Evolutionary conservation across 2,113 vertebrate genomes (phyloP), one percentile per base, ranked within the genome.

Genomic region (Triplophysa tibetana): DNA sequence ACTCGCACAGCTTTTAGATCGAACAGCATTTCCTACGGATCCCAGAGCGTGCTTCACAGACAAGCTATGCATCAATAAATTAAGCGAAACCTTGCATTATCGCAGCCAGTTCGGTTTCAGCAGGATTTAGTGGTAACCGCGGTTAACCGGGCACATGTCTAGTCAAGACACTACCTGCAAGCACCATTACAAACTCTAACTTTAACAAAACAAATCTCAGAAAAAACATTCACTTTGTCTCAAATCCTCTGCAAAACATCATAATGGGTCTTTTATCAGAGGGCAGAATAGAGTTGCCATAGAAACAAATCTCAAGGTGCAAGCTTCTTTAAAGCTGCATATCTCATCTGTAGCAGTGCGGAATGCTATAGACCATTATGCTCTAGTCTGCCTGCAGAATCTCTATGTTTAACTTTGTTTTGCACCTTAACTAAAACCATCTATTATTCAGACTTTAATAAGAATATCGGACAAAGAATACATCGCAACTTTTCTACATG

Each of bases 221-320:
- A 19, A 19, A 52, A 65, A 26, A 82, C 64, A 75, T n/a, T 64
- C 60, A 56, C 63, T 79, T 60, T 64, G 77, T 81, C 77, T 70
- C 63, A 24, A 75, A 83, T 26, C 78, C 58, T 24, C 45, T 61
- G 29, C 85, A 66, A 82, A 85, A 80, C 69, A 85, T 73, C 83
- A 87, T 81, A 88, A 86, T 78, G 56, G 79, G 65, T 86, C 73
- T 84, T 86, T 87, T 87, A 89, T 90, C 81, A 80, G 64, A 74
- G 81, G 33, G 75, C 62, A 76, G 78, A 84, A 77, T 76, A 76
- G 82, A 83, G 90, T 92, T 91, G 75, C 87, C 88, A 90, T 90
- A 85, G 89, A 86, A 90, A 89, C 87, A 83, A 81, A 79, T 75
- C 80, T 85, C 78, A 79, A 86, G 80, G 81, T 80, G 78, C 80